Evolutionary conservation across 2,797 vertebrate species (phyloP), one percentile per base, ranked within the genome.

Genomic region (Rhyacichthys aspro): DNA sequence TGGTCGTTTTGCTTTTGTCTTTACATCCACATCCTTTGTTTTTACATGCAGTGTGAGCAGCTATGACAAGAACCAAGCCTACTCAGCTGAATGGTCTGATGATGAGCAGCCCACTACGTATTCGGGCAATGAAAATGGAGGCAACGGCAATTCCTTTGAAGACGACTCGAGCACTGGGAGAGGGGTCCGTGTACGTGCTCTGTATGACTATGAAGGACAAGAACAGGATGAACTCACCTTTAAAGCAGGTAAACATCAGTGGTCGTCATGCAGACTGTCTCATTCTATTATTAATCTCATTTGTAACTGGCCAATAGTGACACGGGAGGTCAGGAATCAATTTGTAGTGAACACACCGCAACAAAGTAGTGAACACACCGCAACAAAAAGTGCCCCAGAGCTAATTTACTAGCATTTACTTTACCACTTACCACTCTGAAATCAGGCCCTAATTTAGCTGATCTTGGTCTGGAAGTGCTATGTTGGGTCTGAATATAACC

Each of bases 171-270:
- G 75, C 79, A 76, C 75, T 6, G 88, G 82, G 16, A 89, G 46
- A 83, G 86, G 93, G 0, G 92, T 95, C 58, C 91, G 96, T 0
- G 95, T 99, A 57, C 93, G 97, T 1, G 97, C 97, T 0, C 94
- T 98, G 16, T 99, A 99, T 1, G 97, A 99, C 88, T 99, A 99
- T 0, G 96, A 98, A 0, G 96, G 97, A 73, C 97, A 99, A 88
- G 97, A 99, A 79, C 97, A 98, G 83, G 97, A 99, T 2, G 97
- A 99, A 73, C 94, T 99, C 76, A 92, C 93, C 89, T 99, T 99
- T 87, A 97, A 96, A 95, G 96, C 97, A 64, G 97, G 97, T 98
- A 79, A 64, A 32, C 42, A 43, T 54, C 43, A 6, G 3, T 3
- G 3, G 11, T 2, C 8, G 6, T 12, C 46, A 16, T 12, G 48